phyloP scores from a whole-genome alignment of 2,113 vertebrate genomes.

The Marmota monax region DNA sequence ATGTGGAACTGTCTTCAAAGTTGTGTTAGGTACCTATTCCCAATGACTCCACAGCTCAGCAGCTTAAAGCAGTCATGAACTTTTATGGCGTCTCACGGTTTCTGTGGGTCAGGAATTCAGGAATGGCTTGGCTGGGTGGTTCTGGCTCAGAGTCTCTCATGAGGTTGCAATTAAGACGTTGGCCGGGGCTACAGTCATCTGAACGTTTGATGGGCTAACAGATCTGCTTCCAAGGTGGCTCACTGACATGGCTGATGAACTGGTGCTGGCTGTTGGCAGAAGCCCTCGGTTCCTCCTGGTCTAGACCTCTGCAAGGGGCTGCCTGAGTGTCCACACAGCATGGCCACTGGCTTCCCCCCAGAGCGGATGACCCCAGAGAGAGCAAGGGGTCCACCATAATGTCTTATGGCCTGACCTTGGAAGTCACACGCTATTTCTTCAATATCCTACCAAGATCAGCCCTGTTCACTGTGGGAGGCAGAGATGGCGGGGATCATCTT shows the following conservation, averaged over 20 bases:
- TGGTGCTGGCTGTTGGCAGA: not conserved
- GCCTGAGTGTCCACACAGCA: not conserved
- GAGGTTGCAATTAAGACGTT: not conserved
- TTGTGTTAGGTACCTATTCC: not conserved
- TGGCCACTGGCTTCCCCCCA: not conserved
- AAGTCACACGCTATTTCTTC: not conserved
- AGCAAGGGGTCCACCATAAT: not conserved
- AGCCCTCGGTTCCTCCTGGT: not conserved
- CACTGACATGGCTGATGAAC: not conserved
- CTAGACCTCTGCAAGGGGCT: not conserved
- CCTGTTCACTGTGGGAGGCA: not conserved
- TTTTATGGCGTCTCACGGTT: not conserved
- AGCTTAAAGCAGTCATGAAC: not conserved
- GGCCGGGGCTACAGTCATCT: not conserved
- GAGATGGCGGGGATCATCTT: not conserved
- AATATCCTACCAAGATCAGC: fast-evolving
- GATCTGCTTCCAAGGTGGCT: not conserved
- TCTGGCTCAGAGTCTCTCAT: not conserved
- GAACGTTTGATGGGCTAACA: not conserved
- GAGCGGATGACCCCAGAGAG: not conserved
- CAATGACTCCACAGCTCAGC: not conserved
- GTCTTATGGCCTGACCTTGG: not conserved
- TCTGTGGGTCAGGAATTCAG: not conserved
- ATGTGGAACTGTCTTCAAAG: not conserved
- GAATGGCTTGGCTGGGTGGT: not conserved